Evolutionary conservation across 2,888 invertebrate genomes (phyloP).

Genomic region (Galerucella calmariensis): DNA sequence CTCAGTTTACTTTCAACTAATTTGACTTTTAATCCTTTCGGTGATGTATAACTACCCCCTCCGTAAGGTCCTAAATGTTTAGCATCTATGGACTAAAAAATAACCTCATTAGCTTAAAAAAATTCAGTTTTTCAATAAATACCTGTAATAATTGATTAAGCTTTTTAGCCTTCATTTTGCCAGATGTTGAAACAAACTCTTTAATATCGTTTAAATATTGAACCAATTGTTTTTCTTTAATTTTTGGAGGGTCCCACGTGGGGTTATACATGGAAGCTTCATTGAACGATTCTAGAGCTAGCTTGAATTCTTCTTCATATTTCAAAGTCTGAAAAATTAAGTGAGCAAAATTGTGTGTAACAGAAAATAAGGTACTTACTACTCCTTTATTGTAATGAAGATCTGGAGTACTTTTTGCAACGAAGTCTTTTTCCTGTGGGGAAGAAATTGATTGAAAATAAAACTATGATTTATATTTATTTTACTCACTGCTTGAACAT

Average conservation of each 20-base stretch:
- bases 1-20: conserved; percentile 67
- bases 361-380: conserved; percentile 68
- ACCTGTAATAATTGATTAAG: conserved; percentile 76
- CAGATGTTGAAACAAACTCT: conserved; percentile 73
- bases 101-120: not conserved
- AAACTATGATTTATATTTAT: not conserved
- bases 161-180: conserved; percentile 80
- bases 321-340: conserved; percentile 72
- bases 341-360: too few relatives aligned
- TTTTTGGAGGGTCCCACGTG: conserved; percentile 76
- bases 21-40: conserved; percentile 66
- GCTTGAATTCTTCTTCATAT: conserved; percentile 81
- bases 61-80: conserved; percentile 78
- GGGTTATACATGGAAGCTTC: conserved; percentile 79
- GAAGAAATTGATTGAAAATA: conserved; percentile 31
- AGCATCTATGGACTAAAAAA: conserved; percentile 70
- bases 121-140: conserved; percentile 29
- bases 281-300: conserved; percentile 77
- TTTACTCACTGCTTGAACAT: conserved; percentile 78
- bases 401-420: conserved; percentile 80
- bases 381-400: conserved; percentile 86
- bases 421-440: conserved; percentile 74
- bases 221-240: conserved; percentile 72
- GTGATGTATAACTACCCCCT: conserved; percentile 69
- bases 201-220: conserved; percentile 75